Conservation (phyloP, 2,888 invertebrate species). For the Tinea pellionella region DNA sequence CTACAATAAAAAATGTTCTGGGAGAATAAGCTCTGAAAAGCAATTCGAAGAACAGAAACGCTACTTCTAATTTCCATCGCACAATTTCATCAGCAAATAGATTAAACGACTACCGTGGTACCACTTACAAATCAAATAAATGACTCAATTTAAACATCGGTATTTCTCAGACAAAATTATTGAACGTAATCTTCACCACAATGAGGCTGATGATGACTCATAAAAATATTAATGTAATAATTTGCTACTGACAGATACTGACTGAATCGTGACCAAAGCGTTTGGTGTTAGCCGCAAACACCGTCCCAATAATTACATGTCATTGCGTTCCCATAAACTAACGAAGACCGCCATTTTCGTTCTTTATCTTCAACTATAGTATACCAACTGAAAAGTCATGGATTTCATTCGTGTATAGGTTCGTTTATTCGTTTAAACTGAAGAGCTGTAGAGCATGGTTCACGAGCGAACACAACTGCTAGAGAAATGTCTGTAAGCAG, state of each 20-base stretch:
- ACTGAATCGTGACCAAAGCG: slow-evolving; percentile 39
- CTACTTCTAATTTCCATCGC: neutral
- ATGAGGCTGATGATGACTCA: slow-evolving; percentile 40
- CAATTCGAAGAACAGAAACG: too few relatives aligned
- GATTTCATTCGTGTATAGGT: too few relatives aligned
- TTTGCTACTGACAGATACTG: slow-evolving; percentile 28
- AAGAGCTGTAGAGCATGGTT: too few relatives aligned
- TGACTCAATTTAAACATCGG: slow-evolving; percentile 35
- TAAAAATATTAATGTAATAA: slow-evolving; percentile 33
- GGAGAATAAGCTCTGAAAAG: too few relatives aligned
- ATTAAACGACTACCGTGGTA: neutral
- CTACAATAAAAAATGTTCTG: too few relatives aligned
- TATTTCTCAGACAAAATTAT: slow-evolving; percentile 26
- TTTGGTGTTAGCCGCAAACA: slow-evolving; percentile 32
- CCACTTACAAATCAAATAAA: slow-evolving; percentile 23
- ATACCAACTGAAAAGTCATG: too few relatives aligned
- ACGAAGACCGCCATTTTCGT: slow-evolving; percentile 21
- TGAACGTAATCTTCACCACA: slow-evolving; percentile 45
- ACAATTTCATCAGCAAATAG: slow-evolving; percentile 1
- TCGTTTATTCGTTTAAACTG: too few relatives aligned
- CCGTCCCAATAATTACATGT: slow-evolving; percentile 29
- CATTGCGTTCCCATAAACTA: slow-evolving; percentile 35
- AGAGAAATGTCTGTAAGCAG: too few relatives aligned
- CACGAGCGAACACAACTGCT: too few relatives aligned
- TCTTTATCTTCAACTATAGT: too few relatives aligned